These are phyloP conservation scores for Dendrocincla fuliginosa DNA, from an alignment of 2,797 vertebrate species.

Conservation along the genomic window DNA sequence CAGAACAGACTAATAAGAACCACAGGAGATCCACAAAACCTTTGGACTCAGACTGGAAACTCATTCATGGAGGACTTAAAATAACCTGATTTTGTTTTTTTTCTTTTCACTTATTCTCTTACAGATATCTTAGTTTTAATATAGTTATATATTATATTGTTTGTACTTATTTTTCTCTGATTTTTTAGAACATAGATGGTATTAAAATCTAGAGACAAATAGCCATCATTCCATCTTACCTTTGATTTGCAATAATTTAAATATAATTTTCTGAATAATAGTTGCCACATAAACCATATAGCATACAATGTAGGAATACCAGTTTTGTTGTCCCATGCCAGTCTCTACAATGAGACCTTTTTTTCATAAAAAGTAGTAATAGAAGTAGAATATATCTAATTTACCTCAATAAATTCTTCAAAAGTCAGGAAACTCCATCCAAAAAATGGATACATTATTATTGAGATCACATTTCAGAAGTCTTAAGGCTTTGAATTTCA, in stretches of 20 bases:
- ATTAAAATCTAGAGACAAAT: not conserved
- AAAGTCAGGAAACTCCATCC: not conserved
- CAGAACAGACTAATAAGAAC: not conserved
- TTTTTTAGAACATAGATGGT: not conserved
- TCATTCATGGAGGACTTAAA: not conserved
- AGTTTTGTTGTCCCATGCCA: not conserved
- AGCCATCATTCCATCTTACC: not conserved
- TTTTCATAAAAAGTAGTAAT: not conserved
- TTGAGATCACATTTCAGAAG: not conserved
- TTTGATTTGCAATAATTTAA: not conserved
- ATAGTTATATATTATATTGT: not conserved
- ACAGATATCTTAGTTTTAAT: not conserved
- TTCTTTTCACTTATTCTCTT: not conserved
- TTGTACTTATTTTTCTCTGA: not conserved
- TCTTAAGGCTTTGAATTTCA: not conserved
- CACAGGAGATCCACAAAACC: not conserved
- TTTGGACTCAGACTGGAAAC: not conserved
- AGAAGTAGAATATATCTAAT: not conserved
- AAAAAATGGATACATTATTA: not conserved
- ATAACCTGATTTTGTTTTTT: not conserved
- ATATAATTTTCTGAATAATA: not conserved
- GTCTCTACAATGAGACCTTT: not conserved
- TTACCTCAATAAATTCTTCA: not conserved
- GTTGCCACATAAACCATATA: not conserved
- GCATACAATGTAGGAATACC: not conserved